Evolutionary conservation across 2,797 vertebrate genomes (phyloP), one percentile per base, ranked within the genome.

Genomic region (Pangasius krempfi): DNA sequence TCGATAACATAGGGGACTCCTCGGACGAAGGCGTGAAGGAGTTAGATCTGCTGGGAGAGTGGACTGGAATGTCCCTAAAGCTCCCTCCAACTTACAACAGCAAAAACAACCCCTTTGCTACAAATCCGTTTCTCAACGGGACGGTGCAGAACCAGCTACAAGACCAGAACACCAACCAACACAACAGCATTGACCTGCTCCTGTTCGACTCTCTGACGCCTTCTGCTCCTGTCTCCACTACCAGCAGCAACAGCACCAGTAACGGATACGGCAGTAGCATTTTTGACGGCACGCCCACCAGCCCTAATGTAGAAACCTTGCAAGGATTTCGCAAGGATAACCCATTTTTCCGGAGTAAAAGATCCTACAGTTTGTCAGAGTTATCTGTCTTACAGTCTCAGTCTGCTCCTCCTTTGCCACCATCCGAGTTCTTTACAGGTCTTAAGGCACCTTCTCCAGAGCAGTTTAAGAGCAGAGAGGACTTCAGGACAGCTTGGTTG

Each of bases 301-400:
- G 91, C 81, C 89, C 94, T 0, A 93, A 92, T 18, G 91, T 94
- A 88, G 95, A 93, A 86, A 89, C 90, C 2, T 70, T 91, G 3
- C 94, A 93, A 8, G 94, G 93, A 0, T 89, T 94, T 72, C 95
- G 91, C 85, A 96, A 96, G 76, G 97, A 98, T 90, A 98, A 99
- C 92, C 97, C 97, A 0, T 98, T 98, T 93, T 97, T 98, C 92
- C 95, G 98, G 85, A 99, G 97, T 92, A 99, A 99, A 75, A 97
- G 98, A 14, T 99, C 98, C 68, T 98, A 98, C 93, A 99, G 99
- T 92, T 95, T 99, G 83, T 99, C 99, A 0, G 98, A 99, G 80
- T 96, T 99, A 18, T 99, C 98, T 0, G 94, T 98, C 86, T 96
- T 99, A 70, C 98, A 99, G 89, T 96, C 97, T 25, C 97, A 97